Evolutionary conservation across 2,113 vertebrate species (phyloP).

Genomic region (Sialia sialis): DNA sequence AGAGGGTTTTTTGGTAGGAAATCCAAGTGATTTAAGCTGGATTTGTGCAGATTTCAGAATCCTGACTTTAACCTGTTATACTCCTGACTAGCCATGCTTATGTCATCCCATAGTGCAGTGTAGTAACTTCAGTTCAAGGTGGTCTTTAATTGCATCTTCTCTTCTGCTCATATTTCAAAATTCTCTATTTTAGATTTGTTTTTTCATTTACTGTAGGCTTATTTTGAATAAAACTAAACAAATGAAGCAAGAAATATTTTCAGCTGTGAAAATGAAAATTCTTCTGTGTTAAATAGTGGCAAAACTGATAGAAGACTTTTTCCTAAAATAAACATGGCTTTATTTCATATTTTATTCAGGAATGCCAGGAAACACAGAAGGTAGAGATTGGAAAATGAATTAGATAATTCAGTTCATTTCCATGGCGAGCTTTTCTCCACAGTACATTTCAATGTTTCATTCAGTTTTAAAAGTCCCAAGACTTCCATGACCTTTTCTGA

Average conservation of each 20-base stretch:
- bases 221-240: neutral
- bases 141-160: neutral
- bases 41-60: conserved; percentile 11
- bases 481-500: conserved; percentile 22
- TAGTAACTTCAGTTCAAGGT: neutral
- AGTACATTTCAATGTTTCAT: conserved; percentile 48
- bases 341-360: conserved; percentile 23
- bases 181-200: neutral
- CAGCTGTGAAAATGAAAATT: neutral
- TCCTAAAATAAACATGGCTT: neutral
- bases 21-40: neutral
- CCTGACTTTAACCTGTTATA: neutral
- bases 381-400: conserved; percentile 46
- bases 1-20: neutral
- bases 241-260: neutral
- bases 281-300: neutral
- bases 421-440: conserved; percentile 21
- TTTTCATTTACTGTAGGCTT: neutral
- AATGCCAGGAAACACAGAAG: conserved; percentile 31
- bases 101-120: neutral
- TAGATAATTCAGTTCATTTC: conserved; percentile 53
- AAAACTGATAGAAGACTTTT: neutral
- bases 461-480: conserved; percentile 61
- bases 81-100: neutral
- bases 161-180: neutral